Evolutionary conservation across 2,888 invertebrate species (phyloP).

Genomic region (Tigriopus californicus): DNA sequence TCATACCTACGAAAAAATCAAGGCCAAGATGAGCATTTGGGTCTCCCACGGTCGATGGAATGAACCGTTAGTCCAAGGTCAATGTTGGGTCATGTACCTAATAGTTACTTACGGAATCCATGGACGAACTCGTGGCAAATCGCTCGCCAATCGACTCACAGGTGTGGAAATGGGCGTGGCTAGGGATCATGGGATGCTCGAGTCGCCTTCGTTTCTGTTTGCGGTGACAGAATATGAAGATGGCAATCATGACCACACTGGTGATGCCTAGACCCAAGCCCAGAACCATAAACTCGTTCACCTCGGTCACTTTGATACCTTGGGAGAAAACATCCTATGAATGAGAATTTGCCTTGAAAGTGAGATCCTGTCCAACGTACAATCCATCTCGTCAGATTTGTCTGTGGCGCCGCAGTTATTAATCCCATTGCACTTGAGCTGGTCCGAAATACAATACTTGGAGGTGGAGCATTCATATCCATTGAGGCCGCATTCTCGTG

Average conservation of each 20-base stretch:
- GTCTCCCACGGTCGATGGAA: background rate
- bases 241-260: conserved; percentile 30
- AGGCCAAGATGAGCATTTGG: background rate
- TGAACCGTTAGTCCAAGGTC: background rate
- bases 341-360: too few species aligned
- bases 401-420: conserved; percentile 68
- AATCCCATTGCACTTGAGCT: conserved; percentile 52
- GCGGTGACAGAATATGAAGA: conserved; percentile 38
- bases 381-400: conserved; percentile 53
- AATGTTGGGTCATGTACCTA: background rate
- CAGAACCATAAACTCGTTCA: conserved; percentile 38
- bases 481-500: conserved; percentile 33
- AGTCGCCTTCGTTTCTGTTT: conserved; percentile 22
- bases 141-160: conserved; percentile 15
- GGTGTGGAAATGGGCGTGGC: conserved; percentile 16
- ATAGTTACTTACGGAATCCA: conserved; percentile 11
- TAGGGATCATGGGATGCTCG: conserved; percentile 17
- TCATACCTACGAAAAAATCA: background rate
- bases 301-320: conserved; percentile 34
- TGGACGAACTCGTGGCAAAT: conserved; percentile 13
- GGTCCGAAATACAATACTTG: conserved; percentile 57
- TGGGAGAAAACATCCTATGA: background rate
- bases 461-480: conserved; percentile 50
- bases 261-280: conserved; percentile 32
- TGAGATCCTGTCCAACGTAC: conserved; percentile 40